Conservation (phyloP, 2,797 vertebrate species). For the Pseudochaenichthys georgianus region DNA sequence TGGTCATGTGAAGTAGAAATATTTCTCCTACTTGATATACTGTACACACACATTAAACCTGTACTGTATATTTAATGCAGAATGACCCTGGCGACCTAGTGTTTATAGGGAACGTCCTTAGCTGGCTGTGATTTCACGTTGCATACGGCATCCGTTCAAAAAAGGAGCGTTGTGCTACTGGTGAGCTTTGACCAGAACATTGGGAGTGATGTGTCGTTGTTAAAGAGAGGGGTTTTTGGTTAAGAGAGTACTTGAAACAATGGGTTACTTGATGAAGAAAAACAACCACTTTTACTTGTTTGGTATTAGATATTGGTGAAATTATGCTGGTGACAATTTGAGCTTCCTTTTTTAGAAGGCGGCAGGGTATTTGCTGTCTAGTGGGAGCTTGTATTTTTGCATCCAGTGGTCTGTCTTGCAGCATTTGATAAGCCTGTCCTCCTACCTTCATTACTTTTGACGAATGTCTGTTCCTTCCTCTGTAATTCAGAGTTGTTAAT, state of each 20-base stretch:
- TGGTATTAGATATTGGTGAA: slow-evolving; percentile 67
- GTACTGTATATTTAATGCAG: slow-evolving; percentile 65
- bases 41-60: slow-evolving; percentile 46
- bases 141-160: slow-evolving; percentile 63
- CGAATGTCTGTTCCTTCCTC: slow-evolving; percentile 81
- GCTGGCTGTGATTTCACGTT: slow-evolving; percentile 69
- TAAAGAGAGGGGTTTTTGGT: slow-evolving; percentile 58
- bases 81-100: slow-evolving; percentile 62
- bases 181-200: slow-evolving; percentile 65
- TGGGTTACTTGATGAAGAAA: slow-evolving; percentile 63
- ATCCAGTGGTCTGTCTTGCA: slow-evolving; percentile 79
- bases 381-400: slow-evolving; percentile 77
- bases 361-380: slow-evolving; percentile 69
- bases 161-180: slow-evolving; percentile 58
- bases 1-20: slow-evolving; percentile 78
- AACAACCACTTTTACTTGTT: slow-evolving; percentile 63
- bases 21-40: slow-evolving; percentile 65
- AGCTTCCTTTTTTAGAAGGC: slow-evolving; percentile 76
- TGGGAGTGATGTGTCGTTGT: slow-evolving; percentile 69
- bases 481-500: slow-evolving; percentile 83
- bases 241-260: slow-evolving; percentile 62
- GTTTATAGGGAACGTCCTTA: slow-evolving; percentile 56
- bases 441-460: slow-evolving; percentile 75
- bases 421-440: slow-evolving; percentile 78
- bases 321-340: slow-evolving; percentile 67